Percentiles rank a stretch among this genome's conserved stretches.
phyloP scores from a whole-genome alignment of 2,797 vertebrate genomes.

The Melanotaenia pygmaea region DNA sequence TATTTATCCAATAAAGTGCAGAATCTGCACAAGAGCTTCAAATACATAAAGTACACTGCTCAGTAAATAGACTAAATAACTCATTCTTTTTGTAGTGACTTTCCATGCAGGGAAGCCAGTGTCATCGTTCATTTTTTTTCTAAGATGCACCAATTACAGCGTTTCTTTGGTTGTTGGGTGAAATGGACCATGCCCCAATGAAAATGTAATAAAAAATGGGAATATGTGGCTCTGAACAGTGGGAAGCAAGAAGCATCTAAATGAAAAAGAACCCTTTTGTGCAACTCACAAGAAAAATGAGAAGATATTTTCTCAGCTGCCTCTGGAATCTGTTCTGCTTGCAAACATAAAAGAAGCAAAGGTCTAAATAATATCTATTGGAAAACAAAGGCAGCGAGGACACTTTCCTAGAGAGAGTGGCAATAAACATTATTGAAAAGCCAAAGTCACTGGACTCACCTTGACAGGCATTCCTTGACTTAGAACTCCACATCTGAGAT shows the following conservation, averaged over 20 bases:
- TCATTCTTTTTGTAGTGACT: slow-evolving; percentile 11
- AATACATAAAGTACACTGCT: slow-evolving; percentile 12
- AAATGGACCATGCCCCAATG: slow-evolving; percentile 24
- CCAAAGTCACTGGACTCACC: slow-evolving; percentile 40
- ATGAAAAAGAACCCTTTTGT: slow-evolving; percentile 17
- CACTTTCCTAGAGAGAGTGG: slow-evolving; percentile 14
- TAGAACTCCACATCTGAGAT: slow-evolving; percentile 28
- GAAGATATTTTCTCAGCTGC: slow-evolving; percentile 2
- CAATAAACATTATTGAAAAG: slow-evolving; percentile 51
- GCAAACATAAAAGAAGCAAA: slow-evolving; percentile 21
- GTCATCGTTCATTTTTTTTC: not conserved
- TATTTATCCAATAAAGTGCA: slow-evolving; percentile 1
- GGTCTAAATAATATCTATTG: slow-evolving; percentile 32
- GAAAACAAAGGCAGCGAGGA: slow-evolving; percentile 36
- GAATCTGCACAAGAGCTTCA: slow-evolving; percentile 19
- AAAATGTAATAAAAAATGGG: slow-evolving; percentile 21
- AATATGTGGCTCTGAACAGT: slow-evolving; percentile 3
- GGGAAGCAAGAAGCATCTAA: not conserved
- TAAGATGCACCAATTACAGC: slow-evolving; percentile 24
- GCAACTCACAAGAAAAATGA: slow-evolving; percentile 13
- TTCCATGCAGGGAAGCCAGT: slow-evolving; percentile 11
- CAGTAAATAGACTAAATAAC: slow-evolving; percentile 6
- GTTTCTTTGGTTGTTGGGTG: slow-evolving; percentile 31
- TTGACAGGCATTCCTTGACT: slow-evolving; percentile 34
- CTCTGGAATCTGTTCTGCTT: slow-evolving; percentile 12